Evolutionary conservation across 2,113 vertebrate species (phyloP).

Genomic region (Eulemur rufifrons): DNA sequence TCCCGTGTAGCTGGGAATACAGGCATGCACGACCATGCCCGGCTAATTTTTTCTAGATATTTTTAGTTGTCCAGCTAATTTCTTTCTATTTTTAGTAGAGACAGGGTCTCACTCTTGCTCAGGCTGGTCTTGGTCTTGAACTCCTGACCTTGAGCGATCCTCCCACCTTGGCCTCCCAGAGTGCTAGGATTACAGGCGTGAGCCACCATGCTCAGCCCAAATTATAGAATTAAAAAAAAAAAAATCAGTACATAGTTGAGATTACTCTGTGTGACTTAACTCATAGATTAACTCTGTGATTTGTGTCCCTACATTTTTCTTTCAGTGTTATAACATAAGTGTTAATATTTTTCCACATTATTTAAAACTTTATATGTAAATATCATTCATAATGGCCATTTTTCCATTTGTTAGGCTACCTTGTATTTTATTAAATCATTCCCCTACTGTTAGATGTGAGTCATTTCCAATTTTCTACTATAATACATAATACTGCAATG

Average conservation of each 20-base stretch:
- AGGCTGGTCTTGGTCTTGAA: no score
- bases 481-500: background rate
- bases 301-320: background rate
- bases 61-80: no score
- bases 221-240: slow-evolving; percentile 58
- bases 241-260: background rate
- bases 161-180: no score
- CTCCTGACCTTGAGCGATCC: no score
- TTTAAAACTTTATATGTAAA: background rate
- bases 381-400: background rate
- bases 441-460: background rate
- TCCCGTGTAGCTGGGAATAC: no score
- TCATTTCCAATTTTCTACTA: background rate
- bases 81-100: no score
- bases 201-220: background rate
- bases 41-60: no score
- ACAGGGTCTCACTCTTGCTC: no score
- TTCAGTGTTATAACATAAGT: background rate
- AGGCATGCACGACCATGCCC: no score
- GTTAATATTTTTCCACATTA: background rate
- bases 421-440: slow-evolving; percentile 19
- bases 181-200: no score
- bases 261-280: background rate
- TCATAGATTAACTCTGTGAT: background rate
- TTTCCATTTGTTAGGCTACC: background rate